Conservation (phyloP, 2,797 vertebrate species). For the Pteronotus mesoamericanus region DNA sequence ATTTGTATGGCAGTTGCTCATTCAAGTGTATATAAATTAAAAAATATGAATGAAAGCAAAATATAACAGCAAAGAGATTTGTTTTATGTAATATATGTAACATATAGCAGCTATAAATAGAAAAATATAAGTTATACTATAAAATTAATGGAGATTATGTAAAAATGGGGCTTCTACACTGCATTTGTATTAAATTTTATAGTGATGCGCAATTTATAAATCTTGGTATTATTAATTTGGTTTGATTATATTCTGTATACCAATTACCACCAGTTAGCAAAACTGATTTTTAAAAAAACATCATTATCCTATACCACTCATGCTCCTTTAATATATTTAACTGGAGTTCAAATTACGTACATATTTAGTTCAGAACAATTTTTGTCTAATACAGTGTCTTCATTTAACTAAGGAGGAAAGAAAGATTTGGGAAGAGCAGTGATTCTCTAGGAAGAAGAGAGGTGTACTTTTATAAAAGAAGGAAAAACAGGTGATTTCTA, state of each 20-base stretch:
- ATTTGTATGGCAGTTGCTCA: background rate
- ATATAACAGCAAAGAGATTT: background rate
- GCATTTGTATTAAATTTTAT: background rate
- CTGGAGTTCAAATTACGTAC: background rate
- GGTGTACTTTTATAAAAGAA: background rate
- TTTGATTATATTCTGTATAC: background rate
- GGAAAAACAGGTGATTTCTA: background rate
- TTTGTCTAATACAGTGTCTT: background rate
- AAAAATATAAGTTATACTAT: background rate
- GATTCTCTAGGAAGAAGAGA: background rate
- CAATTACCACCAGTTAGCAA: background rate
- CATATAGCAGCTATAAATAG: background rate
- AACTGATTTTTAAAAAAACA: background rate
- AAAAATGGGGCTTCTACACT: background rate
- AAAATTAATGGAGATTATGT: background rate
- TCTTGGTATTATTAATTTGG: background rate
- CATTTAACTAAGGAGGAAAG: background rate
- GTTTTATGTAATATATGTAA: background rate
- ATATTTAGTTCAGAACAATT: background rate
- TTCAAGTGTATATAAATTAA: background rate
- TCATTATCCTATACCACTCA: background rate
- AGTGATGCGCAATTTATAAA: background rate
- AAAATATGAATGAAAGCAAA: background rate
- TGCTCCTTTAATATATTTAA: constrained; percentile 4
- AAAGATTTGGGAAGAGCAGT: background rate